Conservation (phyloP, 2,113 vertebrate genomes). For the Antechinus stuartii region DNA sequence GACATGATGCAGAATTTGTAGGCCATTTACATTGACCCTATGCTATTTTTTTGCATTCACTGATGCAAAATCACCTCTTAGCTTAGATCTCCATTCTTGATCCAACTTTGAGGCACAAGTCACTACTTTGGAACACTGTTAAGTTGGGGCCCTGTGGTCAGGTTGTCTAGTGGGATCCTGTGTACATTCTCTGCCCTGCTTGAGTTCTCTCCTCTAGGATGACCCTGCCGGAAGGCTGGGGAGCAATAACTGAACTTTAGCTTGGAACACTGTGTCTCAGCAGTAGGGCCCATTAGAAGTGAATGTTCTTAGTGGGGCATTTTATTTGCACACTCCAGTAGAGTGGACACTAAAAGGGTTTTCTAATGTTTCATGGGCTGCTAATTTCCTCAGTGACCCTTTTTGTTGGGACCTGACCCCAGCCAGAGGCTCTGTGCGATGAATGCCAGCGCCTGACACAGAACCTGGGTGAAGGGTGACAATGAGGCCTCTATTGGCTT, state of each 20-base stretch:
- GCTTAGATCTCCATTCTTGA: background rate
- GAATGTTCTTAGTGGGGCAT: slow-evolving; percentile 79
- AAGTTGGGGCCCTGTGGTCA: background rate
- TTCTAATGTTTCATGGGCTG: slow-evolving; percentile 93
- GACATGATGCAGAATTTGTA: background rate
- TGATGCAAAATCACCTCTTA: background rate
- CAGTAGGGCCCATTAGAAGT: slow-evolving; percentile 81
- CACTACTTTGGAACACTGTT: background rate
- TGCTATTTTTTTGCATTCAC: background rate
- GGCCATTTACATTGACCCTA: background rate
- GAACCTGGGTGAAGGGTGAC: slow-evolving; percentile 83
- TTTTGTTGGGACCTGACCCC: slow-evolving; percentile 88
- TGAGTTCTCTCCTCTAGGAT: fast-evolving
- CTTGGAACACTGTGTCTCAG: slow-evolving; percentile 65
- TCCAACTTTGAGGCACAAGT: background rate
- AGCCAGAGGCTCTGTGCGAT: slow-evolving; percentile 84
- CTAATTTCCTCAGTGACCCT: slow-evolving; percentile 91
- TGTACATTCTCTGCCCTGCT: background rate
- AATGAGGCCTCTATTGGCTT: slow-evolving; percentile 85
- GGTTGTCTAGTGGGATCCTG: background rate
- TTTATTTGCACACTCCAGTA: slow-evolving; percentile 89
- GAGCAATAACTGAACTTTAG: background rate
- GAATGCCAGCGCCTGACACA: slow-evolving; percentile 92
- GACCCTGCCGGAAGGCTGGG: background rate
- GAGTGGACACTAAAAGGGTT: slow-evolving; percentile 88